Evolutionary conservation across 2,888 invertebrate species (phyloP), one percentile per base, ranked within the genome.

Genomic region (Amphipoea oculea): DNA sequence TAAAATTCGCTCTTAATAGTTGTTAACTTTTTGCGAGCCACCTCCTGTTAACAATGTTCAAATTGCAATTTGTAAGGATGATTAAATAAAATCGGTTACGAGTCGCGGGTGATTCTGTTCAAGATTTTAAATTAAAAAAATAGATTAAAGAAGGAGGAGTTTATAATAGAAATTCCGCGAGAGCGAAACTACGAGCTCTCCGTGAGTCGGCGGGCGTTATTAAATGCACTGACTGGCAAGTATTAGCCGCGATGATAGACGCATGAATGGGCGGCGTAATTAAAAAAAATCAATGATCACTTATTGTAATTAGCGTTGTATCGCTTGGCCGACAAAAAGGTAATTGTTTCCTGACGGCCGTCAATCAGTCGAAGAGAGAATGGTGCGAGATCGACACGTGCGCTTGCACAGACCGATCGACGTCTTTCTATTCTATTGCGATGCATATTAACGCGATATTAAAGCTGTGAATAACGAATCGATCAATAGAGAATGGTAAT

Each of bases 141-240:
- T 82, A 85, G 83, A 90, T 90, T 88, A 86, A 91, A 89, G 88
- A 89, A 84, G 83, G 88, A 85, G 89, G 90, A 93, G 91, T 94
- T 93, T 91, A 93, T 94, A 94, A 95, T 94, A 93, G 92, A 93
- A 95, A 96, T 96, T 95, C 96, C 94, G 95, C 95, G 89, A 94
- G 92, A 93, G 93, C 91, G 90, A 92, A 95, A 94, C 94, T 94
- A 93, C 89, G 92, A 93, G 91, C 92, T 94, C 94, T 93, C 94
- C 93, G 89, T 67, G 86, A 90, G 91, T 88, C 89, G 88, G 86
- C 88, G 89, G 86, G 92, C 91, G 93, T 96, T 96, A 96, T 96
- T 96, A 96, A 96, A 95, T 93, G 94, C 94, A 95, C 96, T 96
- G 97, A 96, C 97, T 96, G 94, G 96, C 96, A 96, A 96, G 94